Evolutionary conservation across 2,113 vertebrate genomes (phyloP), one percentile per base, ranked within the genome.

Genomic region (Tonatia bakeri): DNA sequence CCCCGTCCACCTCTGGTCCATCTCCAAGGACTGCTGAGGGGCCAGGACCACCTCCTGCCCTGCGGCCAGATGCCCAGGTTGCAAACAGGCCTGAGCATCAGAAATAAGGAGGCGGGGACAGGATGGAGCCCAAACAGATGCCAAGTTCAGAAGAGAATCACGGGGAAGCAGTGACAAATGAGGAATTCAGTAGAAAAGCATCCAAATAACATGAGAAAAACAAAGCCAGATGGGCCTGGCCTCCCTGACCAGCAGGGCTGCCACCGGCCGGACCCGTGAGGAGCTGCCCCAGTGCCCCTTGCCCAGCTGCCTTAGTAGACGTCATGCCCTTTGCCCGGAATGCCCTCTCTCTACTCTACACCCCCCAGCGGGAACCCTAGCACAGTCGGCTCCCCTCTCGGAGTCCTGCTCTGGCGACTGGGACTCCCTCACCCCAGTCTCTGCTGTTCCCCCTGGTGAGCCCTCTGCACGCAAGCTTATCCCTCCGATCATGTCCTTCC

Each of bases 191-290:
- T 50, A 93, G 73, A 95, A 72, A 93, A 73, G 79, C 93, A 13
- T 90, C 59, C 80, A 77, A 89, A 64, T 16, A 75, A 54, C 33
- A 17, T 70, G 75, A 96, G 93, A 59, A 94, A 96, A 96, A 89
- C 69, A 97, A 52, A 96, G 96, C 95, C 98, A 97, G 98, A 98
- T 97, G 98, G 98, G 90, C 92, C 22, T 0, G 0, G 47, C 88
- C 47, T 3, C 94, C 94, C 96, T 0, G 67, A 40, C 96, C 96
- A 24, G 90, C 93, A 52, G 54, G 5, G 28, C 2, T 43, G 95
- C 96, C 1, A 1, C 0, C 31, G 67, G 73, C 84, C 52, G 3
- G 56, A 26, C 1, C 1, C 1, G 38, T 0, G 2, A 52, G n/a
- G 67, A 13, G 15, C 43, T 0, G 0, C 70, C 54, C 28, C 1